phyloP scores from a whole-genome alignment of 2,113 vertebrate species.

The Sitta europaea region DNA sequence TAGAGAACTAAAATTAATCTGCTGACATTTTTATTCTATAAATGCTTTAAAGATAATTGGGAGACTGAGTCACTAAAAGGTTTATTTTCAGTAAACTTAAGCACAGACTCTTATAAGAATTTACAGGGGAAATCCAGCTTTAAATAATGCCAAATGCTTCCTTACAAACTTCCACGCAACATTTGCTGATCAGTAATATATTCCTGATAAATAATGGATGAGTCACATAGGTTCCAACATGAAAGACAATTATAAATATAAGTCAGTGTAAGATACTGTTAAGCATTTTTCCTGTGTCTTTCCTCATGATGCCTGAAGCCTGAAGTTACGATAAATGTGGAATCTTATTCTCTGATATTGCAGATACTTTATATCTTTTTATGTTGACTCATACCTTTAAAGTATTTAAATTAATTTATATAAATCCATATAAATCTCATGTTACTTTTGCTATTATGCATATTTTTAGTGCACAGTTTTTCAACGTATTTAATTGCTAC shows the following conservation, averaged over 20 bases:
- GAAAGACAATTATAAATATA: neutral
- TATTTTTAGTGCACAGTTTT: conserved; percentile 34
- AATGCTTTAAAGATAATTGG: neutral
- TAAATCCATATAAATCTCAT: neutral
- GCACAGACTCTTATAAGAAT: neutral
- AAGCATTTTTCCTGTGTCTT: neutral
- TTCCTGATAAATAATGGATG: neutral
- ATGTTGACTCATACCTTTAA: neutral
- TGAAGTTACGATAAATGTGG: neutral
- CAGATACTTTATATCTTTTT: neutral
- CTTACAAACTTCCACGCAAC: neutral
- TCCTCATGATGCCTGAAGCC: neutral
- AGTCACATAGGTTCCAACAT: neutral
- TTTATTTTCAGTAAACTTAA: neutral
- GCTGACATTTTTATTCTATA: neutral
- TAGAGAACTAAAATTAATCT: neutral
- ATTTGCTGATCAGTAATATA: neutral
- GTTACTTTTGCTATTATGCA: conserved; percentile 2
- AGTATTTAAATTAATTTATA: neutral
- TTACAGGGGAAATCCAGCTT: neutral
- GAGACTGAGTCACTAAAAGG: neutral
- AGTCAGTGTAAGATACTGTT: neutral
- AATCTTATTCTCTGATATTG: neutral
- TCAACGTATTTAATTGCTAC: neutral
- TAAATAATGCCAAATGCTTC: neutral